Conservation (phyloP, 2,113 vertebrate genomes). For the Platycercus adscitus region DNA sequence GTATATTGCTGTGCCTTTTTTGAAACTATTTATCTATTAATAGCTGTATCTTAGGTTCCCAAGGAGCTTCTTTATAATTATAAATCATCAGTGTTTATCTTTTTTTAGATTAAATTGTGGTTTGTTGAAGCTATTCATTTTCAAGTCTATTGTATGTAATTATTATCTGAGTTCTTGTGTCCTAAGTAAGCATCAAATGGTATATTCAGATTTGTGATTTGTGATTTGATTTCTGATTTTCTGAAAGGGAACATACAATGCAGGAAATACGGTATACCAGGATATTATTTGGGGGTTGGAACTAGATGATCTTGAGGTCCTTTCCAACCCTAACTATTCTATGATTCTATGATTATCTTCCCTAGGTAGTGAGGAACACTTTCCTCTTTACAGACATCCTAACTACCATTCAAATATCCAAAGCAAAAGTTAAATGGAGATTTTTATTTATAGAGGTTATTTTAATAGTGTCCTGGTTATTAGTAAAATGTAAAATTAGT, state of each 20-base stretch:
- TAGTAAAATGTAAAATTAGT: not conserved
- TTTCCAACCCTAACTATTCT: too few relatives aligned
- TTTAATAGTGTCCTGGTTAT: not conserved
- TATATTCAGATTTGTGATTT: not conserved
- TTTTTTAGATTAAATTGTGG: not conserved
- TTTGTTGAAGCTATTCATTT: conserved; percentile 33
- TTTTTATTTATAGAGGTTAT: not conserved
- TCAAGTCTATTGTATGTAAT: conserved; percentile 34
- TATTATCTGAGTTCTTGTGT: not conserved
- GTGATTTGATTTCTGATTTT: conserved; percentile 11
- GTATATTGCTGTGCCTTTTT: not conserved
- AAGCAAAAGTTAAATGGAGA: not conserved
- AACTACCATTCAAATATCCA: not conserved
- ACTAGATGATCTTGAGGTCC: too few relatives aligned
- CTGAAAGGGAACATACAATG: not conserved
- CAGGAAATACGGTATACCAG: not conserved
- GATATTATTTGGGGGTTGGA: not conserved
- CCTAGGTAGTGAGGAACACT: not conserved
- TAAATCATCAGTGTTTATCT: not conserved
- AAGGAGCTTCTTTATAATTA: not conserved
- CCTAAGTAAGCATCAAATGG: not conserved
- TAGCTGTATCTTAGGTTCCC: not conserved
- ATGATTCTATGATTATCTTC: not conserved
- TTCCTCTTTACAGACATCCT: not conserved
- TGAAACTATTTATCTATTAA: not conserved